A percentile compares a stretch with the other conserved stretches of the same genome.
These are phyloP conservation scores for Leptarthrus brevirostris DNA, from an alignment of 2,888 invertebrate genomes.

Conservation along the genomic window DNA sequence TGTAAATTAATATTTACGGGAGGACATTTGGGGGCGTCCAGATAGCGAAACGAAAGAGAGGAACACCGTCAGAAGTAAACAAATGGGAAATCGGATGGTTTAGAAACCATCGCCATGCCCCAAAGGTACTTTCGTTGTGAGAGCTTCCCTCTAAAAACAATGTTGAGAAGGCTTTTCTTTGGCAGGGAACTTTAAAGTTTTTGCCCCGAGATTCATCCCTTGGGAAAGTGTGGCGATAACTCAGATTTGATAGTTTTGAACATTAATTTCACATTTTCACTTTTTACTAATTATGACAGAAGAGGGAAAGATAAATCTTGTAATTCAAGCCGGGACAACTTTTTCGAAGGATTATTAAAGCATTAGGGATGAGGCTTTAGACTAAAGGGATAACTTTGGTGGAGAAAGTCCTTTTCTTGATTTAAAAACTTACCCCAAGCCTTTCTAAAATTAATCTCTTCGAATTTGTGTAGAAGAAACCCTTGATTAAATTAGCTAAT, in stretches of 20 bases:
- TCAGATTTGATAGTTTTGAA: conserved; percentile 46
- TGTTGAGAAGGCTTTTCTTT: conserved; percentile 12
- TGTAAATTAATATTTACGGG: conserved; percentile 54
- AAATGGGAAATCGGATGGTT: neutral
- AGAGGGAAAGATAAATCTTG: conserved; percentile 20
- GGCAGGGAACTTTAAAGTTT: conserved; percentile 39
- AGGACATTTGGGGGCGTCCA: conserved; percentile 43
- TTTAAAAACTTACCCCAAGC: too few species aligned
- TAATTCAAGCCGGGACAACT: conserved; percentile 11
- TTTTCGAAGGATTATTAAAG: conserved; percentile 13
- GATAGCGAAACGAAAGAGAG: neutral
- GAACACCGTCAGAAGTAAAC: conserved; percentile 1
- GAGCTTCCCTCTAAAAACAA: conserved; percentile 5
- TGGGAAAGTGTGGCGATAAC: conserved; percentile 30
- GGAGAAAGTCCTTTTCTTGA: neutral
- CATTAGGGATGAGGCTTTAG: neutral
- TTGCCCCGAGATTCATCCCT: conserved; percentile 20
- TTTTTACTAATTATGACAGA: conserved; percentile 41
- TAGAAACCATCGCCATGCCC: neutral
- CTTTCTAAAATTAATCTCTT: too few species aligned
- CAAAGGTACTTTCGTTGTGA: neutral
- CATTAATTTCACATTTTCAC: conserved; percentile 47
- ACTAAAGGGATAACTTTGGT: neutral
- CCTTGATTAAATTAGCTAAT: too few species aligned
- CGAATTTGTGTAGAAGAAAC: too few species aligned